These are phyloP conservation scores for Dicerorhinus sumatrensis DNA, from an alignment of 2,113 vertebrate species.

Conservation along the genomic window DNA sequence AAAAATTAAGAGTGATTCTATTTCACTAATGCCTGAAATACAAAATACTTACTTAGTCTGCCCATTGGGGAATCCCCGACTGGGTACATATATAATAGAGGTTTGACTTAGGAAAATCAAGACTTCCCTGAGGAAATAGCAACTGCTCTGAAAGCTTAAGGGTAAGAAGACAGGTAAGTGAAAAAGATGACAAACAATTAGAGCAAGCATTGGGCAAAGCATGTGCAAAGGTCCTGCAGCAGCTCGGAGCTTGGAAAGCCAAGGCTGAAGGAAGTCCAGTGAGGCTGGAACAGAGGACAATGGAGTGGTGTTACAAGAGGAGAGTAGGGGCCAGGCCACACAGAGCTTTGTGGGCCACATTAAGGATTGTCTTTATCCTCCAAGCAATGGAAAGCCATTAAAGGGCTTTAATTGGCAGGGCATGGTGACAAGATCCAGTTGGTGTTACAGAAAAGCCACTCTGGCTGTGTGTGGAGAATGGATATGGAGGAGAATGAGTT, in stretches of 20 bases:
- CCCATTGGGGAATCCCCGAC: background rate
- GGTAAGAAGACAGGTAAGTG: background rate
- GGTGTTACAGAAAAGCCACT: background rate
- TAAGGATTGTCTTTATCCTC: background rate
- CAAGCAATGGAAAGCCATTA: background rate
- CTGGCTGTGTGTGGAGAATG: background rate
- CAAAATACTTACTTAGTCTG: background rate
- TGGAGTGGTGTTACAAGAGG: background rate
- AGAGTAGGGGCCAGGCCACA: background rate
- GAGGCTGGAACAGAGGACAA: background rate
- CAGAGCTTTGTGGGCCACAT: background rate
- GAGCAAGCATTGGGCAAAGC: background rate
- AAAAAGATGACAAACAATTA: background rate
- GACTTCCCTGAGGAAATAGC: background rate
- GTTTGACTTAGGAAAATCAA: background rate
- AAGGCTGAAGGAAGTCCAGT: fast-evolving
- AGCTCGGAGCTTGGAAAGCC: background rate
- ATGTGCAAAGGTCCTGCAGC: background rate
- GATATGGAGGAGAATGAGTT: background rate
- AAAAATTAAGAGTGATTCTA: background rate
- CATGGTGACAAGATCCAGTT: background rate
- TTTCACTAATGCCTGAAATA: background rate
- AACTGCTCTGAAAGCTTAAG: background rate
- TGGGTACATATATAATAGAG: fast-evolving
- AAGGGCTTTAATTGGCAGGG: background rate